These are phyloP conservation scores for Azorinus chamasolen DNA, from an alignment of 2,888 invertebrate genomes.

Conservation along the genomic window DNA sequence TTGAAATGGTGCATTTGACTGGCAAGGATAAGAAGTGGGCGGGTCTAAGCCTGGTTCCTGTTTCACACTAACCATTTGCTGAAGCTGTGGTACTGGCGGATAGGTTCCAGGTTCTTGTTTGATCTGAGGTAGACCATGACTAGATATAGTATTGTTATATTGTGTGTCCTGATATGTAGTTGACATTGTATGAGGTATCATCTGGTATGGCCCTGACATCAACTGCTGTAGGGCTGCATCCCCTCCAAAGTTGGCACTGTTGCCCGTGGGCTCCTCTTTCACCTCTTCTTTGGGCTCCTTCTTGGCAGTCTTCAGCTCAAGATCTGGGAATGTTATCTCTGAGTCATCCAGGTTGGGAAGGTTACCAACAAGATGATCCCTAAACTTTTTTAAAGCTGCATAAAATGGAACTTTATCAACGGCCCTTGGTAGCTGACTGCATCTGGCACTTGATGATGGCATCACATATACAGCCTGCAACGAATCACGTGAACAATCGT, in stretches of 20 bases:
- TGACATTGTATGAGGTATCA: constrained; percentile 36
- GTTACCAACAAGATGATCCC: constrained; percentile 96
- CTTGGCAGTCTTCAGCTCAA: constrained; percentile 78
- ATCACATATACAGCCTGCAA: constrained; percentile 98
- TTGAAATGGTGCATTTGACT: constrained; percentile 2
- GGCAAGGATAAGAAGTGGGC: constrained; percentile 9
- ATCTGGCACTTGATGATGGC: constrained; percentile 99
- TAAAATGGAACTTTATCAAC: constrained; percentile 99
- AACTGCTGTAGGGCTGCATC: constrained; percentile 21
- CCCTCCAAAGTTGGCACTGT: not conserved
- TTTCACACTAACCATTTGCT: constrained; percentile 21
- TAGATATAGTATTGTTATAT: not conserved
- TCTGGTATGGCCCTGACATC: constrained; percentile 33
- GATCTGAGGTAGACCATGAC: constrained; percentile 11
- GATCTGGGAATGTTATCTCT: constrained; percentile 85
- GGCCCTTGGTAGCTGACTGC: constrained; percentile 98
- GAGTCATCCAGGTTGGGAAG: constrained; percentile 79
- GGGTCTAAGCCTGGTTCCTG: constrained; percentile 48
- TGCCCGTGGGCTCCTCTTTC: constrained; percentile 22
- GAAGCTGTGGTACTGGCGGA: no score
- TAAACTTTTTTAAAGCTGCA: constrained; percentile 97
- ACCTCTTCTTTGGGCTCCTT: constrained; percentile 60
- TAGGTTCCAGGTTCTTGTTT: constrained; percentile 51
- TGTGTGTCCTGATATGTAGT: not conserved
- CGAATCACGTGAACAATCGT: constrained; percentile 20